Conservation (phyloP, 1,140 invertebrate species). For the Microplitis demolitor region DNA sequence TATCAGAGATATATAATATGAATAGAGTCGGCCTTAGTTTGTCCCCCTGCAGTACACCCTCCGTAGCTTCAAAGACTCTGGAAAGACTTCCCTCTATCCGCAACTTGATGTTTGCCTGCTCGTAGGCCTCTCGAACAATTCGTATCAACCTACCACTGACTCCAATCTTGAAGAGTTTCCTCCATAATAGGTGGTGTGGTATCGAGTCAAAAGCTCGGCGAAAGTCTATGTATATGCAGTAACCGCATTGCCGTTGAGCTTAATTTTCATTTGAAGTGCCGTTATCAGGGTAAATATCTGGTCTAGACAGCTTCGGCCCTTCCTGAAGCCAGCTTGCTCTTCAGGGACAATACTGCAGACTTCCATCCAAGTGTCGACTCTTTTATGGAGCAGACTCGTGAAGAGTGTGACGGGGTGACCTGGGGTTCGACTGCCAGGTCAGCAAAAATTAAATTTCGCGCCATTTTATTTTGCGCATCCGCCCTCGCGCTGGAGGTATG, state of each 20-base stretch:
- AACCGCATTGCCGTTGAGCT: neutral
- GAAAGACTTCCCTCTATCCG: neutral
- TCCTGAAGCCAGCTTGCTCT: slow-evolving; percentile 8
- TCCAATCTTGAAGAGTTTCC: neutral
- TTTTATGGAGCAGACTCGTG: slow-evolving; percentile 3
- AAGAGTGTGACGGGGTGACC: too few relatives aligned
- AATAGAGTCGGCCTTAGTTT: slow-evolving; percentile 17
- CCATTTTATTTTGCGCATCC: too few relatives aligned
- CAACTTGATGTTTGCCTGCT: neutral
- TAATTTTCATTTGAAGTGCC: slow-evolving; percentile 4
- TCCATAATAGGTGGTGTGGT: neutral
- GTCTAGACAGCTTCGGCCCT: neutral
- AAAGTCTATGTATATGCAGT: slow-evolving; percentile 21
- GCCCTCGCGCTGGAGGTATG: too few relatives aligned
- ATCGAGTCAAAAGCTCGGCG: slow-evolving; percentile 21
- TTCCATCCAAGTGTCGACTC: neutral
- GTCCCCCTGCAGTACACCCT: slow-evolving; percentile 28
- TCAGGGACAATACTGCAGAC: neutral
- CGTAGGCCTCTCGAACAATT: slow-evolving; percentile 7
- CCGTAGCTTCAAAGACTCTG: neutral
- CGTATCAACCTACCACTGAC: slow-evolving; percentile 19
- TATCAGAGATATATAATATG: slow-evolving; percentile 21
- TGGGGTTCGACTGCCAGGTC: too few relatives aligned
- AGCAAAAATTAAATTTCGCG: too few relatives aligned
- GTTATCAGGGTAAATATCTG: slow-evolving; percentile 7